Base-by-base conservation (phyloP, 2,113 vertebrate species). In the Pollachius pollachius region DNA sequence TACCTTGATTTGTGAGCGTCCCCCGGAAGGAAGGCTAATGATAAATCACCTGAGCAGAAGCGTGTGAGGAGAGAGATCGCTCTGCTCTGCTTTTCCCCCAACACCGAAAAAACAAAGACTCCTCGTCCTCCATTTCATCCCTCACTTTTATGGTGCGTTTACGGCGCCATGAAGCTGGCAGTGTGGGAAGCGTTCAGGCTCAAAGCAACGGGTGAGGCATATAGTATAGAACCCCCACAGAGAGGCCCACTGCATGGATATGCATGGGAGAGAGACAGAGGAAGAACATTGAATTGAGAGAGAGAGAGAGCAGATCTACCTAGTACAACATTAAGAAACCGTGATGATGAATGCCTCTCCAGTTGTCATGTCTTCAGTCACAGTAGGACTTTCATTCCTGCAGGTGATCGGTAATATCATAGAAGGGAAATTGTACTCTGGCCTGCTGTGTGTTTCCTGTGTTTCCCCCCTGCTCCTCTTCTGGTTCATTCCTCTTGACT, bases 131-230 rank as follows among this genome's bases (percentile, higher is more conserved):
- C 56, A 70, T 84, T 76, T 81, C 75, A 78, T 64, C 62, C 67
- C 69, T 61, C 65, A 73, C 67, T 62, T 70, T 73, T 65, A 34
- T 34, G 30, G 30, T 65, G 67, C 58, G 66, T 88, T 85, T 80
- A 82, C 83, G 70, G 84, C 75, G 25, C 70, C 65, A 69, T 87
- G 76, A 82, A 83, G 68, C 75, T 78, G 66, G 66, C 77, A n/a
- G 81, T 73, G 77, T 75, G 69, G 75, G 76, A 79, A 72, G 77
- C 76, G 70, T 34, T 34, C 58, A 64, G 65, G 60, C 58, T 71
- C 69, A 18, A 69, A 84, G 68, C 62, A 75, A 70, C 72, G 81
- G 79, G 76, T 74, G 73, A 54, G 3, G 30, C 30, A 30, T 30
- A 30, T 30, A 30, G 30, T 30, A 34, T 34, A 34, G 30, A 34